Conservation (phyloP, 2,888 invertebrate genomes). For the Cheilosia scutellata region DNA sequence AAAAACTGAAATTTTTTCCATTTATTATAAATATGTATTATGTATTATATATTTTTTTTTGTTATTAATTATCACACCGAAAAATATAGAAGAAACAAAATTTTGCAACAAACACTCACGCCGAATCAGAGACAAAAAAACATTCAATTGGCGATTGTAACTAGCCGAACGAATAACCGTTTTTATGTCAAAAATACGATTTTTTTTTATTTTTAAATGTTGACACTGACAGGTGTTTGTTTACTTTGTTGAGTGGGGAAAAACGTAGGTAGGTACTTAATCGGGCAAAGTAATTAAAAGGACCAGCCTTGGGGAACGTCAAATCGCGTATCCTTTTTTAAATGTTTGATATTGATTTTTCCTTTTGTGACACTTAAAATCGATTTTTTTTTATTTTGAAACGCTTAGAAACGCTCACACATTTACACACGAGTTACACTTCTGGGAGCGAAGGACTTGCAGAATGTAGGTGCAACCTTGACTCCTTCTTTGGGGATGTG, state of each 20-base stretch:
- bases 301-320: slow-evolving; percentile 45
- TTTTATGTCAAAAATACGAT: slow-evolving; percentile 56
- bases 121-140: slow-evolving; percentile 45
- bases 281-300: slow-evolving; percentile 26
- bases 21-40: neutral
- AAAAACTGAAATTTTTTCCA: neutral
- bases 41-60: neutral
- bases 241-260: slow-evolving; percentile 46
- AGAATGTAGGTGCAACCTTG: slow-evolving; percentile 69
- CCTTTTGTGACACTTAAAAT: slow-evolving; percentile 44
- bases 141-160: slow-evolving; percentile 30
- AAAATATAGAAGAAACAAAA: slow-evolving; percentile 38
- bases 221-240: slow-evolving; percentile 73
- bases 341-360: slow-evolving; percentile 63
- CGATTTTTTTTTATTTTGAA: slow-evolving; percentile 41
- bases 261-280: neutral
- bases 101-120: slow-evolving; percentile 30
- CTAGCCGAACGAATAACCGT: slow-evolving; percentile 45
- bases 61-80: slow-evolving; percentile 25
- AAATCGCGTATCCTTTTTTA: slow-evolving; percentile 22
- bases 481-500: slow-evolving; percentile 54
- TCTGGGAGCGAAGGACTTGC: slow-evolving; percentile 67
- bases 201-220: neutral
- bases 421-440: slow-evolving; percentile 35
- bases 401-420: slow-evolving; percentile 24